phyloP scores from a whole-genome alignment of 2,888 invertebrate species.

The Phaedon cochleariae region DNA sequence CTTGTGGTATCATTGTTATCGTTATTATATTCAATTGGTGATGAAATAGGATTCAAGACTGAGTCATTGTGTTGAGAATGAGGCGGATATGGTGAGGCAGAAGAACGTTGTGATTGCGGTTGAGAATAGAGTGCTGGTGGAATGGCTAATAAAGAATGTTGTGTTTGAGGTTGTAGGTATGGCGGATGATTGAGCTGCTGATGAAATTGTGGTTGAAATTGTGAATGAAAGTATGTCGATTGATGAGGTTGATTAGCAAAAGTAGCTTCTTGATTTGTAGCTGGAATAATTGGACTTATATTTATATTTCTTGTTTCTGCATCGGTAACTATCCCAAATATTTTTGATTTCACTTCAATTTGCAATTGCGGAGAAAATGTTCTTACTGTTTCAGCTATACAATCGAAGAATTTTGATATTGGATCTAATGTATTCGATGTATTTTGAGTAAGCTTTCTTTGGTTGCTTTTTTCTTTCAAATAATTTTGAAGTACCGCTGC shows the following conservation, averaged over 20 bases:
- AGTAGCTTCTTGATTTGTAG: not conserved
- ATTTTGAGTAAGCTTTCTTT: not conserved
- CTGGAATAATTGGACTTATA: not conserved
- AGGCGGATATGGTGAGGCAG: conserved; percentile 6
- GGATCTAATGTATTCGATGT: not conserved
- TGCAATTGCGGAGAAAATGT: not conserved
- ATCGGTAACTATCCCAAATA: not conserved
- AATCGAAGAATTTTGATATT: conserved; percentile 4
- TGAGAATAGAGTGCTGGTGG: not conserved
- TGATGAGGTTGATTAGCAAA: not conserved
- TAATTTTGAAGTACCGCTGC: conserved; percentile 4
- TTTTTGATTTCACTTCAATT: conserved; percentile 7
- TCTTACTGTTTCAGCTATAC: conserved; percentile 1
- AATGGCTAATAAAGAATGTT: not conserved
- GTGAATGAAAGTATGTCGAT: not conserved
- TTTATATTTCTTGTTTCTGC: conserved; percentile 6
- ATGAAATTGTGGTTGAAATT: not conserved
- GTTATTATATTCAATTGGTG: too few relatives aligned
- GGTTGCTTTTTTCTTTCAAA: not conserved
- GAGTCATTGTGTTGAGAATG: not conserved
- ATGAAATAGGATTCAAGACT: not conserved
- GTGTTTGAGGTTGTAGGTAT: conserved; percentile 3
- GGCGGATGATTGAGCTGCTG: not conserved
- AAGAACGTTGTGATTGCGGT: not conserved
- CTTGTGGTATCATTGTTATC: not conserved